Conservation (phyloP, 2,888 invertebrate genomes). For the Rhagophthalmus giganteus region DNA sequence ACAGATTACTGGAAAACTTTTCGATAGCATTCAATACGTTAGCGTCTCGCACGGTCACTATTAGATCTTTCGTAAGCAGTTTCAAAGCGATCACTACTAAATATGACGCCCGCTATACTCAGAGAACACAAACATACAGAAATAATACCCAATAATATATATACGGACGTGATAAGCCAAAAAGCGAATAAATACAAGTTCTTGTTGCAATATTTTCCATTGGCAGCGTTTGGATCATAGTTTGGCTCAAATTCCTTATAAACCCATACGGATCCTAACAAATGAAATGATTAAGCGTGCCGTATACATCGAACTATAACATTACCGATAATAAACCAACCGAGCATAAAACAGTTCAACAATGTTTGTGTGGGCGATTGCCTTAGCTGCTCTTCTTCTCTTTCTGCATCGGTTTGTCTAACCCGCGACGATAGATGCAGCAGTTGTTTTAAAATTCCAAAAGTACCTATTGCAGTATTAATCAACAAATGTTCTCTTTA, state of each 20-base stretch:
- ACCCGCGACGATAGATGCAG: slow-evolving; percentile 62
- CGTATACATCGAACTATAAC: too few relatives aligned
- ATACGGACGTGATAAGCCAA: slow-evolving; percentile 68
- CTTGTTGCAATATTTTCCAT: slow-evolving; percentile 64
- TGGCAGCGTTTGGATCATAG: slow-evolving; percentile 54
- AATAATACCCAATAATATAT: slow-evolving; percentile 61
- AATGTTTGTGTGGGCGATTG: slow-evolving; percentile 61
- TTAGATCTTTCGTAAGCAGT: slow-evolving; percentile 7
- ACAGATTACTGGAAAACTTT: slow-evolving; percentile 19
- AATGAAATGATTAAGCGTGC: slow-evolving; percentile 6
- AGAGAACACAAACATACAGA: slow-evolving; percentile 61
- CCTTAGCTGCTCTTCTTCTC: slow-evolving; percentile 59
- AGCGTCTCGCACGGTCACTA: slow-evolving; percentile 8
- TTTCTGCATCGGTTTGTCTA: slow-evolving; percentile 59
- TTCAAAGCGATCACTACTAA: slow-evolving; percentile 24
- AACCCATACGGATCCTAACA: slow-evolving; percentile 69
- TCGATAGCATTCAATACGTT: slow-evolving; percentile 3
- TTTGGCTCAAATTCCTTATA: slow-evolving; percentile 67
- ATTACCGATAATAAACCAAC: slow-evolving; percentile 70
- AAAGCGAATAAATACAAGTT: slow-evolving; percentile 71
- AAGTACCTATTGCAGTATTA: slow-evolving; percentile 56
- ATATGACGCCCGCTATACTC: slow-evolving; percentile 57
- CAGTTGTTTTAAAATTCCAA: slow-evolving; percentile 67
- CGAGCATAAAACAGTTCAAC: slow-evolving; percentile 66
- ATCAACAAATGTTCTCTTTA: neutral